Conservation (phyloP, 2,888 invertebrate genomes). For the Pyrrhosoma nymphula region DNA sequence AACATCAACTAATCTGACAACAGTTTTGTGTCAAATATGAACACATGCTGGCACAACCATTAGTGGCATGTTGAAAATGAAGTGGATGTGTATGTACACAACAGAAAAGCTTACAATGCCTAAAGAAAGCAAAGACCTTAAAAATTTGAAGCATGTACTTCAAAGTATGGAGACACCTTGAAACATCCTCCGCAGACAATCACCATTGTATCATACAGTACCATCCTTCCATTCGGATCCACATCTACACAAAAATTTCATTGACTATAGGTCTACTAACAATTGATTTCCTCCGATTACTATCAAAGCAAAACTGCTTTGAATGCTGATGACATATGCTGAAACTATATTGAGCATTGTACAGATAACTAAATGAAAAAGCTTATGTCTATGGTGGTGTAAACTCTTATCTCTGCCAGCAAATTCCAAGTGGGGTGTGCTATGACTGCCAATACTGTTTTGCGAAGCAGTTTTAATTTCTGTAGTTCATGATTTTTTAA, state of each 20-base stretch:
- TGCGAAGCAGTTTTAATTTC: no score
- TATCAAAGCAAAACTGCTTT: not conserved
- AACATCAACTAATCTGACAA: not conserved
- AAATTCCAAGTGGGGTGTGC: no score
- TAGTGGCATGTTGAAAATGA: not conserved
- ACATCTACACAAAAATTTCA: not conserved
- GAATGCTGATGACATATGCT: not conserved
- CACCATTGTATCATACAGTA: not conserved
- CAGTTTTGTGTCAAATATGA: not conserved
- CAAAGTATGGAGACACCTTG: not conserved
- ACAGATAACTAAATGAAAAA: not conserved
- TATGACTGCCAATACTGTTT: no score
- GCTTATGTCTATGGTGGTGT: not conserved
- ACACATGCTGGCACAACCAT: not conserved
- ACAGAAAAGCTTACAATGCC: not conserved
- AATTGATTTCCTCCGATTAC: not conserved
- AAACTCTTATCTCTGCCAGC: no score
- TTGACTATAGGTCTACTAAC: not conserved
- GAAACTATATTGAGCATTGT: not conserved
- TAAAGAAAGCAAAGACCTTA: not conserved
- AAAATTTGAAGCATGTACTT: not conserved
- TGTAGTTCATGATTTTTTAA: no score
- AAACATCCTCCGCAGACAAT: not conserved
- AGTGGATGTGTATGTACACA: not conserved
- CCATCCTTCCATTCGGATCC: not conserved